Evolutionary conservation across 2,113 vertebrate genomes (phyloP).

Genomic region (Xenopus laevis): DNA sequence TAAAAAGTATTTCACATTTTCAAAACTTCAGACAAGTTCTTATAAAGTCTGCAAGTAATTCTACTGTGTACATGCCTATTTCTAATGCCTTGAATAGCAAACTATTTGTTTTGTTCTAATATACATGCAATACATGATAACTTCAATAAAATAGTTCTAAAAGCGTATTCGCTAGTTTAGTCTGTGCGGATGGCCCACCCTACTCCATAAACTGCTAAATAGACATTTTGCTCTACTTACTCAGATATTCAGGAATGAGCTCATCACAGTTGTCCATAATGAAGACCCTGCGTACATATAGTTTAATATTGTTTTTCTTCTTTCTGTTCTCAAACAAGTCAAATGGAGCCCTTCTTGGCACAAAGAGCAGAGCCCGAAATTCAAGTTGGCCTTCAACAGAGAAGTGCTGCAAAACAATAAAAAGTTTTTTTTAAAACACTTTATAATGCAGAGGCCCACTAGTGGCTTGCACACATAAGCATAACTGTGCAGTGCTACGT

Average conservation of each 20-base stretch:
- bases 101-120: too few species aligned
- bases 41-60: too few species aligned
- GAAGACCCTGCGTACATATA: slow-evolving; percentile 94
- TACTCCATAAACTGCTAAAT: too few species aligned
- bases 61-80: too few species aligned
- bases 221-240: slow-evolving; percentile 82
- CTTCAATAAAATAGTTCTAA: too few species aligned
- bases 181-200: too few species aligned
- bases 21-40: too few species aligned
- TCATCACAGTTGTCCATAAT: slow-evolving; percentile 98
- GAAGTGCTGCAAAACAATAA: slow-evolving; percentile 73
- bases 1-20: background rate
- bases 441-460: background rate
- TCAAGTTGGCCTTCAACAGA: slow-evolving; percentile 96
- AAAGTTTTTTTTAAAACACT: slow-evolving; percentile 15
- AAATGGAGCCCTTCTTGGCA: slow-evolving; percentile 86
- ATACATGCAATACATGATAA: too few species aligned
- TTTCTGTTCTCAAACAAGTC: slow-evolving; percentile 94
- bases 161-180: too few species aligned
- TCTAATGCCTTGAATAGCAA: too few species aligned
- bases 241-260: slow-evolving; percentile 91
- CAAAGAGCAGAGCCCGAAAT: slow-evolving; percentile 89
- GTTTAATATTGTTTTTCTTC: slow-evolving; percentile 94
- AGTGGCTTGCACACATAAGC: too few species aligned
- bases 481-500: slow-evolving; percentile 33